A percentile compares a stretch with the other conserved stretches of the same genome.
Evolutionary conservation across 2,797 vertebrate genomes (phyloP).

Genomic region (Pangasius djambal): DNA sequence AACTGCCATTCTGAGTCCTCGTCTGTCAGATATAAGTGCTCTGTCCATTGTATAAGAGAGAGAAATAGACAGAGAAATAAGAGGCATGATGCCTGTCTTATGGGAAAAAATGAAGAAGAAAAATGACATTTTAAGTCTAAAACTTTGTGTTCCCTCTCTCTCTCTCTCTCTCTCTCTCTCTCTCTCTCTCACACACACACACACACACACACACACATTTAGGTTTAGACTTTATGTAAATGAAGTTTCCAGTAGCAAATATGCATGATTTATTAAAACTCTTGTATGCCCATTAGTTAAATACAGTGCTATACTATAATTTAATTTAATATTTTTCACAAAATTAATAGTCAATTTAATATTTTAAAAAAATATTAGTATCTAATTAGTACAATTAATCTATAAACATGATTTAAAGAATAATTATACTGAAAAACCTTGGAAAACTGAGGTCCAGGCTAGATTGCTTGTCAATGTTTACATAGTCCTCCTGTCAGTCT

Average conservation of each 20-base stretch:
- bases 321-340: not conserved
- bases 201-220: not conserved
- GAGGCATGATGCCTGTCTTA: not conserved
- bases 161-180: not conserved
- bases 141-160: not conserved
- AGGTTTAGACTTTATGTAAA: not conserved
- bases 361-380: no score
- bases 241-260: not conserved
- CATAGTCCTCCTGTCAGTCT: no score
- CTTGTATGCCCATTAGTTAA: not conserved
- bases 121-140: not conserved
- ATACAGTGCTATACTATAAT: not conserved
- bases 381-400: not conserved
- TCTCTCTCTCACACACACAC: not conserved
- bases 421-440: no score
- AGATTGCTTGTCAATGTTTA: not conserved
- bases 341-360: not conserved
- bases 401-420: not conserved
- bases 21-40: slow-evolving; percentile 72
- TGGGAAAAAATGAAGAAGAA: not conserved
- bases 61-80: slow-evolving; percentile 51
- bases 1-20: slow-evolving; percentile 69
- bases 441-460: no score
- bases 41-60: slow-evolving; percentile 57
- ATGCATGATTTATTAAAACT: not conserved